Evolutionary conservation across 2,797 vertebrate genomes (phyloP).

Genomic region (Halcyon smyrnensis): DNA sequence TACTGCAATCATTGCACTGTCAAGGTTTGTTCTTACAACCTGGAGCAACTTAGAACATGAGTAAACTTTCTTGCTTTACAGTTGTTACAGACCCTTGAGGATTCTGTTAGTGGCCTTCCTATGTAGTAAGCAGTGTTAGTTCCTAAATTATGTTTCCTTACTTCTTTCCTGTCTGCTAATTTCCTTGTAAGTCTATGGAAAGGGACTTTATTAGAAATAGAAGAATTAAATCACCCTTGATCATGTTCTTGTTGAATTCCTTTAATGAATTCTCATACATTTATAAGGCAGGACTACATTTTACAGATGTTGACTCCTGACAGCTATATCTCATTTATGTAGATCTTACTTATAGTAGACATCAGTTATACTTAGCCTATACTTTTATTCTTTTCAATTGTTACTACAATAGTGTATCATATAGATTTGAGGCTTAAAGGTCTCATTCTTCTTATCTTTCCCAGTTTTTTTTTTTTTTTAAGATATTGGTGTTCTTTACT

Average conservation of each 20-base stretch:
- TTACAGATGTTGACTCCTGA: not conserved
- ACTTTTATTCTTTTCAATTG: not conserved
- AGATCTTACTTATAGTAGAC: not conserved
- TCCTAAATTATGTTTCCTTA: not conserved
- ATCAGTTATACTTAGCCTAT: not conserved
- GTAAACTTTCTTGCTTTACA: not conserved
- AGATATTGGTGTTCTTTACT: not conserved
- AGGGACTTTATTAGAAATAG: not conserved
- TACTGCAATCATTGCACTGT: not conserved
- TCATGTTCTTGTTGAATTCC: not conserved
- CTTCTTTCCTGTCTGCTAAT: not conserved
- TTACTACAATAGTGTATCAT: not conserved
- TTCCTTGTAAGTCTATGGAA: not conserved
- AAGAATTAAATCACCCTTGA: not conserved
- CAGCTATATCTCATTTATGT: not conserved
- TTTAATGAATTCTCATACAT: not conserved
- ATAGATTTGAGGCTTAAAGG: not conserved
- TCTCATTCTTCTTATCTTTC: not conserved
- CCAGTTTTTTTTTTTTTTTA: not conserved
- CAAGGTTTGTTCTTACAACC: not conserved
- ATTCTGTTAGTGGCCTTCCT: not conserved
- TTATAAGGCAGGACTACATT: not conserved
- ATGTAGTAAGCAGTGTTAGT: not conserved
- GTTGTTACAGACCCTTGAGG: not conserved
- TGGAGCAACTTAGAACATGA: not conserved